These are phyloP conservation scores for Pygathrix nemaeus DNA, from an alignment of 2,113 vertebrate genomes.

Conservation along the genomic window DNA sequence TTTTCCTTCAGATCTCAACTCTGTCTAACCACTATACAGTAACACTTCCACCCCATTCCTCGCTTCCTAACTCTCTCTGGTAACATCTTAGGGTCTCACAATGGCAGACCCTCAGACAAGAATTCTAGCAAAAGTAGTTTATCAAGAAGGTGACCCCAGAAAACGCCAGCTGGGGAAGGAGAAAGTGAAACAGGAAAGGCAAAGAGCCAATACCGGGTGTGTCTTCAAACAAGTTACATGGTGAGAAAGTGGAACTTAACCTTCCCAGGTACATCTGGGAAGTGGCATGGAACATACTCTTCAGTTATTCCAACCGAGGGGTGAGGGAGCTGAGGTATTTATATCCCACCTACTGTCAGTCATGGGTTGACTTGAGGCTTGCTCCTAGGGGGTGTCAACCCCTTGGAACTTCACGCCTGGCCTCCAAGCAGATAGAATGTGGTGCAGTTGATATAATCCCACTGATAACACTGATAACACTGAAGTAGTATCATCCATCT, in stretches of 20 bases:
- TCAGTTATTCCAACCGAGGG: background rate
- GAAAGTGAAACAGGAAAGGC: background rate
- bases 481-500: no score
- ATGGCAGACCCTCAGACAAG: background rate
- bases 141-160: background rate
- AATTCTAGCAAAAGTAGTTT: background rate
- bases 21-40: no score
- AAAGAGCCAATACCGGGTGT: background rate
- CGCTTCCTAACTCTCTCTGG: background rate
- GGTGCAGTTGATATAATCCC: background rate
- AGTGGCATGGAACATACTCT: fast-evolving
- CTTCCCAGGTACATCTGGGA: background rate
- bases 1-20: background rate
- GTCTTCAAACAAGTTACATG: background rate
- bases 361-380: background rate
- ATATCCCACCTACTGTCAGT: background rate
- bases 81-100: background rate
- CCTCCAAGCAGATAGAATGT: background rate
- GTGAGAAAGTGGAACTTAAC: background rate
- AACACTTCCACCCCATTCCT: no score
- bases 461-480: background rate
- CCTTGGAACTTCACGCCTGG: background rate
- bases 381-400: background rate
- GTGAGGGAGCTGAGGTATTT: background rate
- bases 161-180: background rate